Evolutionary conservation across 1,140 invertebrate species (phyloP), one percentile per base, ranked within the genome.

Genomic region (Hyles euphorbiae): DNA sequence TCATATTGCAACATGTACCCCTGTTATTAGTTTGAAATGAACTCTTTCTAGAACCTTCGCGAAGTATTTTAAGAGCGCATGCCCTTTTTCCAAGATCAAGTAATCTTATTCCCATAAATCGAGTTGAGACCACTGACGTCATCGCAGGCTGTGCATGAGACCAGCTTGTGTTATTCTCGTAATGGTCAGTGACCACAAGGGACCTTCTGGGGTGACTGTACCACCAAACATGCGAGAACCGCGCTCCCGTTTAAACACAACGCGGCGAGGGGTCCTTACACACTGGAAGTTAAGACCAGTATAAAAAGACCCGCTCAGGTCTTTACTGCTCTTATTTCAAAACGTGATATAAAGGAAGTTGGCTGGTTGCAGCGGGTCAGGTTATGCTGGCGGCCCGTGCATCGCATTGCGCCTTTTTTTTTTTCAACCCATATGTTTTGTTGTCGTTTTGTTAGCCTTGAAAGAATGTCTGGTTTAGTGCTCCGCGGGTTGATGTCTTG

Each of bases 201-300:
- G 76, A 86, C 85, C 83, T 85, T 83, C 81, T 73, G 81, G 79
- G 84, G 81, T 87, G 81, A 87, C 76, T 86, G 84, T 86, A 77
- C 76, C 72, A 61, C 84, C 75, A 78, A 56, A 66, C 56, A 65
- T 65, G 59, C 60, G 59, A 76, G 84, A 82, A 69, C 78, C 61
- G 54, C 36, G 34, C 12, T 43, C 8, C 44, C 61, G 53, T 53
- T 34, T 22, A 9, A 10, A 33, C 47, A 34, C 32, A 56, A 34
- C 44, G 9, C 45, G 10, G 5, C 54, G 53, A 43, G 6, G 43
- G 60, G 45, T 56, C 61, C 44, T n/a, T n/a, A 47, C 46, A 54
- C 61, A 55, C 57, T 53, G 12, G 55, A 54, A 34, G 53, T 61
- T 22, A 36, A 12, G 33, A 56, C 78, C 76, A 80, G 56, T 70